A percentile compares a stretch with the other conserved stretches of the same genome.
These are phyloP conservation scores for Dendroctonus ponderosae DNA, from an alignment of 1,140 invertebrate genomes.

Conservation along the genomic window DNA sequence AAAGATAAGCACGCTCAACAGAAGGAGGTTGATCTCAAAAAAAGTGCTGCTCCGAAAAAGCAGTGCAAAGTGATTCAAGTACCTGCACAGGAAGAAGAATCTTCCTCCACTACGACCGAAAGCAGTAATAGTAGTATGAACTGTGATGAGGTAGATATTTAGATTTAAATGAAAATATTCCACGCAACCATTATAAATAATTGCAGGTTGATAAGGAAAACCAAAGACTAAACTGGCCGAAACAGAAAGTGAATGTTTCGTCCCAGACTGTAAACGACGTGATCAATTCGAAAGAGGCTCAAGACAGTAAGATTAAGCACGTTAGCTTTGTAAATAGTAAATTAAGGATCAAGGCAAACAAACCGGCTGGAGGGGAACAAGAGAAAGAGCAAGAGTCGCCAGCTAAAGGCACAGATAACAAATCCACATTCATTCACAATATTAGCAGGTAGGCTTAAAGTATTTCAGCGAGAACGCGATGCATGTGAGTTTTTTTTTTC, in stretches of 20 bases:
- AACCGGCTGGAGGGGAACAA: constrained; percentile 7
- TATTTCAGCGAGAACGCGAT: no score
- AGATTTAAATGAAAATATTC: no score
- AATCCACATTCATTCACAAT: no score
- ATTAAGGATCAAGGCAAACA: constrained; percentile 22
- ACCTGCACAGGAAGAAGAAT: constrained; percentile 63
- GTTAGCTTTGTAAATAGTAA: constrained; percentile 51
- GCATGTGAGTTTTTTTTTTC: constrained; percentile 6
- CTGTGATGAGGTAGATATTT: constrained; percentile 47
- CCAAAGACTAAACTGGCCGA: constrained; percentile 34
- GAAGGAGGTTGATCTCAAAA: constrained; percentile 19
- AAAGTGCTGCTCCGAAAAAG: constrained; percentile 23
- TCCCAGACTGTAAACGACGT: constrained; percentile 9
- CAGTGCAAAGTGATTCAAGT: constrained; percentile 39
- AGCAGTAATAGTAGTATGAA: constrained; percentile 53
- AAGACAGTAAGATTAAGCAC: constrained; percentile 46
- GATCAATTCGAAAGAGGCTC: constrained; percentile 22
- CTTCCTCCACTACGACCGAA: constrained; percentile 72
- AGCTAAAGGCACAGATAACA: constrained; percentile 3
- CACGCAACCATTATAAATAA: no score
- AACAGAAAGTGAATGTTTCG: constrained; percentile 18
- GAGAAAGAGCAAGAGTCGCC: constrained; percentile 21
- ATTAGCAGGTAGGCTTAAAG: no score
- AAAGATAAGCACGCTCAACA: constrained; percentile 39
- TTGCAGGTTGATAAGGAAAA: constrained; percentile 46